These are phyloP conservation scores for Melinaea marsaeus DNA, from an alignment of 2,888 invertebrate genomes.

Conservation along the genomic window DNA sequence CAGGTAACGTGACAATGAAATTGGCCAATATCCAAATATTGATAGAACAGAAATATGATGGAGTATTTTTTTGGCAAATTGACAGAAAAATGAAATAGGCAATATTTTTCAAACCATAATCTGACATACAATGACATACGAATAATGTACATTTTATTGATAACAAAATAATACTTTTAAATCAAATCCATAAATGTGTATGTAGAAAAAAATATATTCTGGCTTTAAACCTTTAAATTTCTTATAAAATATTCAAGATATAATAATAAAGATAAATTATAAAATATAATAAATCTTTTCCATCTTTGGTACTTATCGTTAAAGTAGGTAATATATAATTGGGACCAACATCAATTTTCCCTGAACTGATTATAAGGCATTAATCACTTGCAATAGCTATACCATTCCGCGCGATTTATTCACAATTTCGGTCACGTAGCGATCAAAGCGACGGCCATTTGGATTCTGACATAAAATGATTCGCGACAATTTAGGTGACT, in stretches of 20 bases:
- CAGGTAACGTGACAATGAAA: constrained; percentile 7
- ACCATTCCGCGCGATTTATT: constrained; percentile 62
- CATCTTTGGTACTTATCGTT: no score
- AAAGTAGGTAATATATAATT: no score
- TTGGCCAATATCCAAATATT: constrained; percentile 7
- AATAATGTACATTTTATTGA: no score
- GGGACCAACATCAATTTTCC: constrained; percentile 11
- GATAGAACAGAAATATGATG: constrained; percentile 4
- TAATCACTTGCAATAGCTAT: constrained; percentile 51
- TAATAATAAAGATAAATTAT: no score
- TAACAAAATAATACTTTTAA: no score
- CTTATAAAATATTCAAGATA: no score
- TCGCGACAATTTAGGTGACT: constrained; percentile 54
- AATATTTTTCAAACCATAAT: background rate
- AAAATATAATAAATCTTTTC: no score
- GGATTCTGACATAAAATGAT: constrained; percentile 53
- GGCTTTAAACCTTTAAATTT: no score
- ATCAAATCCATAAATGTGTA: no score
- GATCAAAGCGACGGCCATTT: constrained; percentile 62
- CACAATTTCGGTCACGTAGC: constrained; percentile 66
- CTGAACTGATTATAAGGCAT: constrained; percentile 39
- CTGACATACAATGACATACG: no score
- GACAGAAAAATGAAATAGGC: background rate
- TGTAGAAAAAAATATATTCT: no score
- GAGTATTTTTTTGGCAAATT: constrained; percentile 2